Base-by-base conservation (phyloP, 2,888 invertebrate species). In the Omphaloscelis lunosa region DNA sequence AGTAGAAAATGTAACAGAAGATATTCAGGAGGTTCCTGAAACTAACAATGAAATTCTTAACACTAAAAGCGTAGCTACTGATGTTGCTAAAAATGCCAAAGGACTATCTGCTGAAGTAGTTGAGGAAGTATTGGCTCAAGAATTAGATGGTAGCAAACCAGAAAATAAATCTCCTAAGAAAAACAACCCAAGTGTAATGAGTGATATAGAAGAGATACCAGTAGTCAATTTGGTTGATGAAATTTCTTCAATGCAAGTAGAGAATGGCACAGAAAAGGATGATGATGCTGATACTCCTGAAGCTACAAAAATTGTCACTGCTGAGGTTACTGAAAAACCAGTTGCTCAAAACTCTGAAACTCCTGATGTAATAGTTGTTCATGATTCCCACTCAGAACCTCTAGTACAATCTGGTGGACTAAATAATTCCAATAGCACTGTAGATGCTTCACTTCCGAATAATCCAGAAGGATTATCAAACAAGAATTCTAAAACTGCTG, bases 381-480 rank as follows among this genome's bases (percentile, higher is more conserved):
- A 75, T 63, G 73, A 73, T 71, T 65, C 82, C 51, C 73, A 85
- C 29, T 59, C 79, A 48, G 82, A 82, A 69, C 53, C 58, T 39
- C 58, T 62, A 72, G 56, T 62, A 62, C 75, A 77, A 48, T 78
- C 82, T 45, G 59, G 56, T 48, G 83, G 78, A 51, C 83, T 91
- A 83, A 91, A 89, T 75, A 83, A 77, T 67, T 91, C 93, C 12
- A 93, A 86, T 80, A 90, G 85, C 7, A 92, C 92, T 51, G 86
- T 91, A 70, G 96, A 96, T 83, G 91, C 94, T 27, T 86, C 92
- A 41, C 89, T 96, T 58, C 96, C 96, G 34, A 95, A 95, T 83
- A 96, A 96, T 85, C 96, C 94, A 86, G 96, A 96, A 90, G 95
- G 88, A 58, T 86, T 95, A 17, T 86, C 89, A 61, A 82, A 83